Base-by-base conservation (phyloP, 2,888 invertebrate species). In the Xestobium rufovillosum region DNA sequence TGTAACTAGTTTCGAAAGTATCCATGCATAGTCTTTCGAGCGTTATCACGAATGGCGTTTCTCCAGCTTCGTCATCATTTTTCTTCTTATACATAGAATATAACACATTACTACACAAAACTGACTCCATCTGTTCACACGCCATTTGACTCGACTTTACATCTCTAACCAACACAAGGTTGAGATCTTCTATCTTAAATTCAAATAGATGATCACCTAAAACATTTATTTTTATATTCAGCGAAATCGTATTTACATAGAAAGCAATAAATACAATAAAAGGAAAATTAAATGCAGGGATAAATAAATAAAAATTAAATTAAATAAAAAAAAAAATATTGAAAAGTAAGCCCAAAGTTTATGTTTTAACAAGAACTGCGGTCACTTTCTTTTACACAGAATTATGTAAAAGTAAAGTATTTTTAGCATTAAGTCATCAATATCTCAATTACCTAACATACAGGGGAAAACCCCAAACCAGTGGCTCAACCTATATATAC, bases 21-120 rank as follows among this genome's bases (percentile, higher is more conserved):
- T 39, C 39, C 8, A 39, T 17, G 36, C 36, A 17, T 10, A 36
- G 30, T 13, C 14, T 35, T 14, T 39, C 35, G 25, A 39, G 28
- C 27, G 19, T 25, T 3, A 34, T 4, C 6, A 10, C 6, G n/a
- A 9, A 6, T 6, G 8, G 8, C 6, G 8, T 6, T 27, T 27
- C 28, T 8, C 10, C 8, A 6, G 36, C 34, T 4, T 38, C 10
- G n/a, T 49, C 41, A 16, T 37, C 39, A 30, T 2, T 26, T 8
- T 30, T 40, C n/a, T 47, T 35, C 29, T 49, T 57, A 33, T 52
- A 55, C 6, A 57, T 37, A 3, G 55, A 55, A 34, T 53, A 56
- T 12, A 55, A 34, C 11, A 39, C 32, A 33, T 54, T 48, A 12
- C 48, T 36, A 41, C 57, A 55, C 3, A 54, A 27, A 9, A 48